Evolutionary conservation across 2,113 vertebrate species (phyloP), one percentile per base, ranked within the genome.

Genomic region (Motacilla tschutschensis): DNA sequence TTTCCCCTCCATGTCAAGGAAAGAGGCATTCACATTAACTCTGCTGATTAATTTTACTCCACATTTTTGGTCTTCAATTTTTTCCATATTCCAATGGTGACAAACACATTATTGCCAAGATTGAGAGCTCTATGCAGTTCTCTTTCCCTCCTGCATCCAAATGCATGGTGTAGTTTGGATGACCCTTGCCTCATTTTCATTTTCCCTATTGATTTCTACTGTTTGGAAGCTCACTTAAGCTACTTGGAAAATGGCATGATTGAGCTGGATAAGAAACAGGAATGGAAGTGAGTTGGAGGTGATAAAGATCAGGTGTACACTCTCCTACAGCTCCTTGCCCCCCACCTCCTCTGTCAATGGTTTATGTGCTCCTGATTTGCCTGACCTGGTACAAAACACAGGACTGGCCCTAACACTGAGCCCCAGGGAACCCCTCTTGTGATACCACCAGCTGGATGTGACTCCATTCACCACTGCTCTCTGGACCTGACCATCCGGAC

Each of bases 101-200:
- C 2, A 3, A 12, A n/a, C 33, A 24, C 33, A 35, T 77, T 67
- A 25, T 47, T 0, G 0, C 21, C 40, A 33, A 40, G 26, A 51
- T 17, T 2, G 9, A 51, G 33, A 16, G 6, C 28, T 36, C 31
- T 38, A 3, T 31, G 25, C 3, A 35, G 22, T 10, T 72, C 31
- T 85, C 41, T 73, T 83, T 4, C 17, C 26, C 12, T 79, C 11
- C 13, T 85, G 20, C 33, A 58, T 54, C 7, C 35, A 88, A 65
- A 46, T 5, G 1, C 14, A 20, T 48, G 13, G 7, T 40, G 18
- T 21, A 11, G 4, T 40, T 62, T 86, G n/a, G 9, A 40, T 50
- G 55, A 72, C 33, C 26, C 14, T 33, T 72, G 16, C 10, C 8
- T 29, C 57, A 19, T 66, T 83, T 88, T 76, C 1, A 36, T 77